A percentile compares a stretch with the other conserved stretches of the same genome.
Evolutionary conservation across 2,888 invertebrate species (phyloP).

Genomic region (Papilio gigon): DNA sequence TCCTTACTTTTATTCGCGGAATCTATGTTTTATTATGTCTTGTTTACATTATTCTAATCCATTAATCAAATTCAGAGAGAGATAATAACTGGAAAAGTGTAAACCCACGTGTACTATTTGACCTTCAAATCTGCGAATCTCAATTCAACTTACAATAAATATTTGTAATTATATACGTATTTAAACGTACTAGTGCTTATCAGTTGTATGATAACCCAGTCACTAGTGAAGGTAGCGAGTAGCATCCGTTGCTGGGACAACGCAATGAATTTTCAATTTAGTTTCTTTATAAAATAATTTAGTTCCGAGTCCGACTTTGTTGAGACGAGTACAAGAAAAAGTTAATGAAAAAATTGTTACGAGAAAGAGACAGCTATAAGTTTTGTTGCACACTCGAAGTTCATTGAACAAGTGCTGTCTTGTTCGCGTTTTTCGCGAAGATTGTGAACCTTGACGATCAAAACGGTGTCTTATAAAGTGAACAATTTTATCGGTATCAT

Average conservation of each 20-base stretch:
- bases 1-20: not conserved
- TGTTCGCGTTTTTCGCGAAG: not conserved
- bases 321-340: not conserved
- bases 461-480: not conserved
- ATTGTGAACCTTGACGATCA: slow-evolving; percentile 22
- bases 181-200: slow-evolving; percentile 21
- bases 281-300: slow-evolving; percentile 9
- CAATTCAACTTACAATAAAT: slow-evolving; percentile 17
- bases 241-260: slow-evolving; percentile 19
- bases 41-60: too few species aligned
- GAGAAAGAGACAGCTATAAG: slow-evolving; percentile 33
- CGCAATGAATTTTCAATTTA: not conserved
- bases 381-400: not conserved
- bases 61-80: too few species aligned
- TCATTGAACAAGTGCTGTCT: slow-evolving; percentile 34
- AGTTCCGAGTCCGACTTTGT: not conserved
- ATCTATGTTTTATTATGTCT: not conserved
- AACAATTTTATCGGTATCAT: slow-evolving; percentile 4
- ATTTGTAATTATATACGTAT: slow-evolving; percentile 8
- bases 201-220: slow-evolving; percentile 6
- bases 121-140: slow-evolving; percentile 14
- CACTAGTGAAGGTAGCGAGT: slow-evolving; percentile 6
- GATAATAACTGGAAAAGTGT: too few species aligned
- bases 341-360: not conserved
- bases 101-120: not conserved